Evolutionary conservation across 2,888 invertebrate species (phyloP).

Genomic region (Apodemia duryi): DNA sequence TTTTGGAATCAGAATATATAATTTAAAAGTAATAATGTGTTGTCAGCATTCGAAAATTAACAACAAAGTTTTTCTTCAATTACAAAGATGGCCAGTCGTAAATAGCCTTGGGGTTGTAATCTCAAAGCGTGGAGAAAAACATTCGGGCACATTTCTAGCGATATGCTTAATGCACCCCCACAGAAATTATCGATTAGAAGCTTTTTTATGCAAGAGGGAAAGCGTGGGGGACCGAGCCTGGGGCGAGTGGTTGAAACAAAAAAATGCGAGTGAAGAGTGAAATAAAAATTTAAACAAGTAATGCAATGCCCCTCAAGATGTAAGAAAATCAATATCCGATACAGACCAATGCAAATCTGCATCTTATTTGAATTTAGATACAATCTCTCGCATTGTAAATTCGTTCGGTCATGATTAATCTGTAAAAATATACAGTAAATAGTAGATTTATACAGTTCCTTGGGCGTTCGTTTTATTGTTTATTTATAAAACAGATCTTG

Average conservation of each 20-base stretch:
- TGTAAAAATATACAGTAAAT: background rate
- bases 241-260: conserved; percentile 78
- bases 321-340: conserved; percentile 74
- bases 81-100: conserved; percentile 65
- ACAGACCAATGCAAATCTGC: conserved; percentile 70
- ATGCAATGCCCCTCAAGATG: conserved; percentile 74
- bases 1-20: no score
- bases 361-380: conserved; percentile 11
- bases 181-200: conserved; percentile 80
- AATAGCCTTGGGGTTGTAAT: conserved; percentile 71
- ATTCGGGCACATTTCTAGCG: conserved; percentile 64
- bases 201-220: conserved; percentile 80
- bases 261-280: conserved; percentile 75
- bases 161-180: conserved; percentile 80
- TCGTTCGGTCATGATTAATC: conserved; percentile 10
- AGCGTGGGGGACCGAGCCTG: conserved; percentile 64
- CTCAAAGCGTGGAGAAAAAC: conserved; percentile 75
- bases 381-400: conserved; percentile 11
- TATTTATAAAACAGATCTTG: no score
- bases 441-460: background rate
- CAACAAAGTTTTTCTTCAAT: conserved; percentile 42
- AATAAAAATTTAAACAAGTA: conserved; percentile 80
- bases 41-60: conserved; percentile 3
- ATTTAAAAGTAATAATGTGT: no score
- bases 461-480: background rate